Base-by-base conservation (phyloP, 1,140 invertebrate genomes). In the Phthorimaea operculella region DNA sequence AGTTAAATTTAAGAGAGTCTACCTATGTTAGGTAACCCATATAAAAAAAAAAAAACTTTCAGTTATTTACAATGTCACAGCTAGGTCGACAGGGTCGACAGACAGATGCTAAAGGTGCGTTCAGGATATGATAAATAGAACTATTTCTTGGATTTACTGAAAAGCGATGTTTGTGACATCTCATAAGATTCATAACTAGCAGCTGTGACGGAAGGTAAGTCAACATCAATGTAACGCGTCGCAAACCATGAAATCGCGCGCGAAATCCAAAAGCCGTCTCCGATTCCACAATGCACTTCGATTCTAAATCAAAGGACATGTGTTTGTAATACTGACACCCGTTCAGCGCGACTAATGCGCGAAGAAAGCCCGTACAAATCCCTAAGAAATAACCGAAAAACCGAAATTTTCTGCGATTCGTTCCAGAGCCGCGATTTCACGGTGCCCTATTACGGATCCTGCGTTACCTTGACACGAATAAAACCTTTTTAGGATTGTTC, bases 311-410 rank as follows among this genome's bases (percentile, higher is more conserved):
- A 84, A 84, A 74, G 60, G 66, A 59, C 78, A 80, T 84, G 70
- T 84, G 79, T 84, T 81, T 80, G 81, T 77, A 75, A 80, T 76
- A 52, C 79, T 81, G 75, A 83, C 78, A 82, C 71, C 79, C 81
- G 81, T 84, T 71, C 68, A 76, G 73, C 79, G 76, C 52, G 57
- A 57, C 81, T 63, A 84, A 84, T 84, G 69, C 56, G 56, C 74
- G 79, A 83, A 85, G 82, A 85, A 85, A 85, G 79, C 68, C 82
- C 78, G 76, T 82, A 78, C 74, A 85, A 85, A 85, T 85, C 74
- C 72, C 67, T 76, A 83, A 85, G 81, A 84, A 84, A 85, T 80
- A 85, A 85, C 78, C 81, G 81, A 85, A 80, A 84, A 83, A 84
- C 81, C 81, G 78, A 80, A 79, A 84, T 84, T 84, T 83, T 81